A percentile compares a stretch with the other conserved stretches of the same genome.
phyloP scores from a whole-genome alignment of 2,888 invertebrate genomes.

The Cremastinae sp. region DNA sequence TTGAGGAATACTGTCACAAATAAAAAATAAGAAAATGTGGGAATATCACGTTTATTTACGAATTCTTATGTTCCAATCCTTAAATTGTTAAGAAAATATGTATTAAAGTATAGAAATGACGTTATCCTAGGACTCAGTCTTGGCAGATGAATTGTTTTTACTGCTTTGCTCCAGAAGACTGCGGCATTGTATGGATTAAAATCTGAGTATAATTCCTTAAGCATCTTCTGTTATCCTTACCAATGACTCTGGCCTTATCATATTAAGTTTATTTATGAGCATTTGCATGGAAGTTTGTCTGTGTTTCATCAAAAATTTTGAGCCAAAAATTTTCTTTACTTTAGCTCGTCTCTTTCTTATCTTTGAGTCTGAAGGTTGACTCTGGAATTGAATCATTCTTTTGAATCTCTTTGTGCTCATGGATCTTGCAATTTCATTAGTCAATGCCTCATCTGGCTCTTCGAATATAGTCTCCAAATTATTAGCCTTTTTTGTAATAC shows the following conservation, averaged over 20 bases:
- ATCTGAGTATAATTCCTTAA: conserved; percentile 23
- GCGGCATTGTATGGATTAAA: conserved; percentile 34
- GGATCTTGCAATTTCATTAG: conserved; percentile 77
- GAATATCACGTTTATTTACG: conserved; percentile 2
- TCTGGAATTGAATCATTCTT: conserved; percentile 83
- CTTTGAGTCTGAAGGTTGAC: conserved; percentile 81
- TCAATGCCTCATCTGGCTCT: conserved; percentile 81
- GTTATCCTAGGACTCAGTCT: conserved; percentile 47
- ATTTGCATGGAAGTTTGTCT: conserved; percentile 83
- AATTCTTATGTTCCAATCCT: neutral
- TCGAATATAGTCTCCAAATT: conserved; percentile 85
- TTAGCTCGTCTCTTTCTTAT: conserved; percentile 83
- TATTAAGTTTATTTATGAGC: conserved; percentile 83
- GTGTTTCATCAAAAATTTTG: conserved; percentile 81
- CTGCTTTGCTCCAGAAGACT: conserved; percentile 15
- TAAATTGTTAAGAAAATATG: neutral
- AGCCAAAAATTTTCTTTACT: conserved; percentile 83
- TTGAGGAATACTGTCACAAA: too few species aligned
- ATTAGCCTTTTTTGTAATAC: conserved; percentile 81
- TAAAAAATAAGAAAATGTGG: neutral
- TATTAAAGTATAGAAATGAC: neutral
- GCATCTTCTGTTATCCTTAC: conserved; percentile 29
- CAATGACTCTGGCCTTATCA: conserved; percentile 71
- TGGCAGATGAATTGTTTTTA: conserved; percentile 20
- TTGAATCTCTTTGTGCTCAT: conserved; percentile 83